Conservation (phyloP, 2,797 vertebrate species). For the Enteromius treurensis region DNA sequence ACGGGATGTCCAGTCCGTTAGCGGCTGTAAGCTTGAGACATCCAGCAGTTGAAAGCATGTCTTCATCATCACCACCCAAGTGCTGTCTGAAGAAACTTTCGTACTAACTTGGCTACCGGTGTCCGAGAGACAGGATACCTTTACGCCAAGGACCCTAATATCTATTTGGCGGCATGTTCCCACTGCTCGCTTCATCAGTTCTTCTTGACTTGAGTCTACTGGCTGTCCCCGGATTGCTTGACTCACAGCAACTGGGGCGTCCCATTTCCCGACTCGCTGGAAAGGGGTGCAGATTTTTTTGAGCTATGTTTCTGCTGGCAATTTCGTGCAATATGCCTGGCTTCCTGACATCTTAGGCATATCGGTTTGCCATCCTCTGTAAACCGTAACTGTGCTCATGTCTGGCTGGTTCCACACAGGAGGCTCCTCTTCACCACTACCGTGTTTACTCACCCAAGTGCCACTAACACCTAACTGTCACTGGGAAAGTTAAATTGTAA, state of each 20-base stretch:
- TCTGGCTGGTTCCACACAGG: no score
- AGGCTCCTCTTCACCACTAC: no score
- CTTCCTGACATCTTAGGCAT: no score
- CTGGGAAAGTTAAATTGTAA: no score
- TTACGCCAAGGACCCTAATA: background rate
- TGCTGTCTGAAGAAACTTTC: constrained; percentile 28
- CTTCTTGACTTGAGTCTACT: background rate
- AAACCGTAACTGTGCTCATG: no score
- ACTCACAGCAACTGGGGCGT: background rate
- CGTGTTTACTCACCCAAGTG: no score
- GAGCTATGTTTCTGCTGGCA: no score
- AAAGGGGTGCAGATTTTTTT: no score
- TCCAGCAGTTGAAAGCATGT: background rate
- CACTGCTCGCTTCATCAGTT: background rate
- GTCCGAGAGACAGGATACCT: background rate
- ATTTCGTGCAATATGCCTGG: no score
- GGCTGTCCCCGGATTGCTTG: background rate
- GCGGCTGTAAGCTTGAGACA: background rate
- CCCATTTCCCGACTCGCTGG: no score
- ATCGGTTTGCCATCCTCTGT: no score
- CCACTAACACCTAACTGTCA: no score
- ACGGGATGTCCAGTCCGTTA: background rate
- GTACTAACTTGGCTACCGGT: constrained; percentile 28
- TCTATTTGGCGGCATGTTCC: background rate
- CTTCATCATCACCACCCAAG: background rate